Conservation (phyloP, 2,888 invertebrate species). For the Andrena praecox region DNA sequence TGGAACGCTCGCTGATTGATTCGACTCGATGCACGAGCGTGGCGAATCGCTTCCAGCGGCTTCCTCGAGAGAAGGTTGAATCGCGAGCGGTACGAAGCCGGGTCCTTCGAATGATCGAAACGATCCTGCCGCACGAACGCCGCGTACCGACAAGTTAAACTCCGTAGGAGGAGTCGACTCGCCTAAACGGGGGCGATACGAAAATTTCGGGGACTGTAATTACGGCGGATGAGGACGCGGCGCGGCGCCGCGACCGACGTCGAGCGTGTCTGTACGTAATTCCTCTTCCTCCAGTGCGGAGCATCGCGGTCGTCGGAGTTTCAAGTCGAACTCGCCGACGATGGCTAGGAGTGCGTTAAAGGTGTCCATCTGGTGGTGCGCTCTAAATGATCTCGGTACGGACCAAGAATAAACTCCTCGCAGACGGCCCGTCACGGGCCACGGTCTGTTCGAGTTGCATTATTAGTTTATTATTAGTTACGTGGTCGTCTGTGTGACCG, state of each 20-base stretch:
- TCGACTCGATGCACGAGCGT: neutral
- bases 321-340: neutral
- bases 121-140: slow-evolving; percentile 28
- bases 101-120: slow-evolving; percentile 6
- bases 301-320: neutral
- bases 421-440: slow-evolving; percentile 26
- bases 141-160: slow-evolving; percentile 33
- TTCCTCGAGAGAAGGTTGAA: too few relatives aligned
- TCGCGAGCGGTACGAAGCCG: slow-evolving; percentile 2
- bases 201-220: slow-evolving; percentile 49
- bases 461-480: slow-evolving; percentile 57
- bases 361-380: slow-evolving; percentile 4
- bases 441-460: slow-evolving; percentile 38
- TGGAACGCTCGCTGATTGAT: neutral
- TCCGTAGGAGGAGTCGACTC: slow-evolving; percentile 5
- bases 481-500: slow-evolving; percentile 22
- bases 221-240: slow-evolving; percentile 34
- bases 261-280: slow-evolving; percentile 53
- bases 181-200: slow-evolving; percentile 43
- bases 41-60: too few relatives aligned
- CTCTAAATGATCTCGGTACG: slow-evolving; percentile 24
- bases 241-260: slow-evolving; percentile 20
- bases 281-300: slow-evolving; percentile 33
- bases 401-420: slow-evolving; percentile 34
- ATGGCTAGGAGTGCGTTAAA: neutral